phyloP scores from a whole-genome alignment of 2,888 invertebrate species.

The Perithous albicinctus region DNA sequence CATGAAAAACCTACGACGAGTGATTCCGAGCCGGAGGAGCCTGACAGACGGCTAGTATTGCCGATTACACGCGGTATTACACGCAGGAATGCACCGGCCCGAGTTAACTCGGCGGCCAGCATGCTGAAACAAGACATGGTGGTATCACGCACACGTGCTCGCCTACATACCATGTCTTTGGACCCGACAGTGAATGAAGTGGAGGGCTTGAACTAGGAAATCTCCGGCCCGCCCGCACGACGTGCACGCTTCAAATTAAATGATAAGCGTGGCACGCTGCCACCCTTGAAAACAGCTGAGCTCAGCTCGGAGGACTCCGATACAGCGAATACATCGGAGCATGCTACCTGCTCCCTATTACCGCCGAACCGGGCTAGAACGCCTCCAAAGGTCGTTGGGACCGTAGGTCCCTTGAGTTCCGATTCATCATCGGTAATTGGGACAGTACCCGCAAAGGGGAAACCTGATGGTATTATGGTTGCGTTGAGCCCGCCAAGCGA shows the following conservation, averaged over 20 bases:
- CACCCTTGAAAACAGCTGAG: background rate
- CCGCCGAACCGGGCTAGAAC: background rate
- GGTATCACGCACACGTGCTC: background rate
- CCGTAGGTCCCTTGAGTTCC: background rate
- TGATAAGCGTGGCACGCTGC: background rate
- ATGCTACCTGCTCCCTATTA: background rate
- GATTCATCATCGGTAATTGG: too few species aligned
- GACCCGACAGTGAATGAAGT: too few species aligned
- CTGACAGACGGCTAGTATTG: too few species aligned
- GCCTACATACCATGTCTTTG: background rate
- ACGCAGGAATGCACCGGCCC: too few species aligned
- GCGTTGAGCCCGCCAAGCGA: too few species aligned
- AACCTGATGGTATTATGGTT: too few species aligned
- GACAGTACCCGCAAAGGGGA: too few species aligned
- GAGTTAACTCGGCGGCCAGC: background rate
- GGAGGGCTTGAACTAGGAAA: background rate
- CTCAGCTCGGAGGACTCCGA: background rate
- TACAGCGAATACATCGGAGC: background rate
- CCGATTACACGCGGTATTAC: too few species aligned
- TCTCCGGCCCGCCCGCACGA: background rate
- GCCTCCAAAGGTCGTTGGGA: background rate
- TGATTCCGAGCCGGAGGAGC: too few species aligned
- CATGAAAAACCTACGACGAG: background rate
- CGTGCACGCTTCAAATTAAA: background rate
- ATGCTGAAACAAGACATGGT: background rate